Conservation (phyloP, 2,113 vertebrate species). For the Muscicapa adusta region DNA sequence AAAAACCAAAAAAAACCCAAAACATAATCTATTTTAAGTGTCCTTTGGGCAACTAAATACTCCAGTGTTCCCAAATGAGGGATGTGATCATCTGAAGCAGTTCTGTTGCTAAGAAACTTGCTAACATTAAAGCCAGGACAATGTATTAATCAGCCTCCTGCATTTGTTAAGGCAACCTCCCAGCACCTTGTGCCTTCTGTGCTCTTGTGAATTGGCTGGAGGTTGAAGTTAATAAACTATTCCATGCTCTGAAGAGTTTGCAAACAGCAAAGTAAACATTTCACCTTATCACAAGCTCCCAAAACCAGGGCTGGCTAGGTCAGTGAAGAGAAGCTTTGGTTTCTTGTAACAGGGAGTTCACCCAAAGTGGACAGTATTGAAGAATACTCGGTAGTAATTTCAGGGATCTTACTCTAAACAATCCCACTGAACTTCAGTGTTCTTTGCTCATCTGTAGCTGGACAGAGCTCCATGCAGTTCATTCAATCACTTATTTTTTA, state of each 20-base stretch:
- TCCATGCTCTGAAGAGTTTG: background rate
- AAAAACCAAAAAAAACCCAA: too few species aligned
- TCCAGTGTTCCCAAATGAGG: background rate
- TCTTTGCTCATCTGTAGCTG: background rate
- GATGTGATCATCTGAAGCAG: background rate
- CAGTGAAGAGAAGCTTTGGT: background rate
- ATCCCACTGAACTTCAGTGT: background rate
- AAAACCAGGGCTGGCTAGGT: background rate
- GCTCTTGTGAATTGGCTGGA: background rate
- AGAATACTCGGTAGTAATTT: background rate
- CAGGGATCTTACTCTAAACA: background rate
- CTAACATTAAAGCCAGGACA: background rate
- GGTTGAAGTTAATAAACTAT: background rate
- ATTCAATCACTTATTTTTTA: background rate
- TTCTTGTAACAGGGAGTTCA: background rate
- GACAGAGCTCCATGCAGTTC: background rate
- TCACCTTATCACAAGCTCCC: background rate
- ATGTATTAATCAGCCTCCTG: background rate
- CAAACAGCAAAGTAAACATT: background rate
- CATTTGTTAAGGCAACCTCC: background rate
- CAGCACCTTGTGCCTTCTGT: background rate
- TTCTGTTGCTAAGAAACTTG: slow-evolving; percentile 28
- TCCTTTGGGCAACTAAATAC: background rate
- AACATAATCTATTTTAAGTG: background rate
- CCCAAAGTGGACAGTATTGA: background rate